Conservation (phyloP, 2,888 invertebrate genomes). For the Napeogenes sylphis region DNA sequence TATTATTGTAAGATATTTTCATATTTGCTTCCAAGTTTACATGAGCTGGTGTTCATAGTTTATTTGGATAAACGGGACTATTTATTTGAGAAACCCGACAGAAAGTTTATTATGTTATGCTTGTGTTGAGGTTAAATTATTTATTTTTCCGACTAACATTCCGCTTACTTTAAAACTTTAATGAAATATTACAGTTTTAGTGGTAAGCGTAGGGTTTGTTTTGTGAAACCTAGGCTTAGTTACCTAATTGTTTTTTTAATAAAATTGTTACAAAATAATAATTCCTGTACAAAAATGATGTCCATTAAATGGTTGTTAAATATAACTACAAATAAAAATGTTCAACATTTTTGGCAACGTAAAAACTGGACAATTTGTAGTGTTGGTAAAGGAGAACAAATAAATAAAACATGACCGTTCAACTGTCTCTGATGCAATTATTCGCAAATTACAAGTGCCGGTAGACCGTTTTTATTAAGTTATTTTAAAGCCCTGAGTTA, state of each 20-base stretch:
- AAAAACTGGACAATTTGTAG: conserved; percentile 9
- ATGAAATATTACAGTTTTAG: not conserved
- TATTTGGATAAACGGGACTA: conserved; percentile 2
- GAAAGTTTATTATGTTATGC: conserved; percentile 6
- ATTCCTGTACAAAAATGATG: not conserved
- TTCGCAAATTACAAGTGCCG: conserved; percentile 24
- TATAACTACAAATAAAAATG: not conserved
- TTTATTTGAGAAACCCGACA: not conserved
- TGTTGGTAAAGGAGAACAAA: conserved; percentile 5
- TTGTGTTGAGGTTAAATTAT: conserved; percentile 5
- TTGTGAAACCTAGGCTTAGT: not conserved
- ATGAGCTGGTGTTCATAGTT: not conserved
- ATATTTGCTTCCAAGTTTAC: not conserved
- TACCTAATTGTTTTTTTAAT: not conserved
- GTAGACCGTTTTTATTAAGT: conserved; percentile 24
- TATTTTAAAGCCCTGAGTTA: conserved; percentile 25
- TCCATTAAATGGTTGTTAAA: not conserved
- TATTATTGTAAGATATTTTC: not conserved
- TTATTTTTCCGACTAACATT: conserved; percentile 5
- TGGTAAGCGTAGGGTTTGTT: not conserved
- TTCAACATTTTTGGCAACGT: not conserved
- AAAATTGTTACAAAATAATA: not conserved
- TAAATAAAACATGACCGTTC: conserved; percentile 8
- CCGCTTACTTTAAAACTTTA: conserved; percentile 1
- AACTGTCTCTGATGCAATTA: conserved; percentile 23